phyloP scores from a whole-genome alignment of 2,888 invertebrate genomes.

The Zygaena filipendulae region DNA sequence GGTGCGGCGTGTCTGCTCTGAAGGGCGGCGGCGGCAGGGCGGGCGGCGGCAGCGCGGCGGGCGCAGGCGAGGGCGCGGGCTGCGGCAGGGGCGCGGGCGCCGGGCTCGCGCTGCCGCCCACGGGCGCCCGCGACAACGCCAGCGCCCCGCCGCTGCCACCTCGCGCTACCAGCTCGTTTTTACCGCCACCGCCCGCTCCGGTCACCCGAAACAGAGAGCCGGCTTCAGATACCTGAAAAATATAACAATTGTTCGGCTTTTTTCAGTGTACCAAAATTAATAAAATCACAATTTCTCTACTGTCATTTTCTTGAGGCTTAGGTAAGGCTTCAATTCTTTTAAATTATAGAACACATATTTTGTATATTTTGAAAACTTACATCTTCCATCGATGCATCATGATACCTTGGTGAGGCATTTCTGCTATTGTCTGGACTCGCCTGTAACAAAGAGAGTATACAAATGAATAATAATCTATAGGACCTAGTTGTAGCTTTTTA shows the following conservation, averaged over 20 bases:
- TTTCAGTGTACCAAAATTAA: too few species aligned
- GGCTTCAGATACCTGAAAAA: conserved; percentile 51
- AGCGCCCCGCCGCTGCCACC: conserved; percentile 73
- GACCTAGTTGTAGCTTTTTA: too few species aligned
- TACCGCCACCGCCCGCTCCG: conserved; percentile 77
- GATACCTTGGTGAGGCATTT: conserved; percentile 59
- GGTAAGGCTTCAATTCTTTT: too few species aligned
- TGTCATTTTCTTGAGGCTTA: too few species aligned
- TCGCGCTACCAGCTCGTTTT: conserved; percentile 70
- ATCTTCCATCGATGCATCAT: conserved; percentile 62
- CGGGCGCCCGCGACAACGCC: conserved; percentile 70
- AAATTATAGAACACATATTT: too few species aligned
- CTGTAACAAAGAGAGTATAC: conserved; percentile 45
- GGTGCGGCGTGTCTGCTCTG: conserved; percentile 58
- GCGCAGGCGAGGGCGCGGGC: conserved; percentile 77
- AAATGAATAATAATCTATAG: background rate
- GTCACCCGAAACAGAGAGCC: conserved; percentile 57
- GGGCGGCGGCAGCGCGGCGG: conserved; percentile 74
- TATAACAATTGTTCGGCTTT: too few species aligned
- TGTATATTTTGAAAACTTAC: too few species aligned
- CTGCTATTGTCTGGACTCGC: conserved; percentile 64
- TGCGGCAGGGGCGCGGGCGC: conserved; percentile 75
- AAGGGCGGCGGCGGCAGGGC: conserved; percentile 73
- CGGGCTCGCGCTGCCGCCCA: conserved; percentile 71
- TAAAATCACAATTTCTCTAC: conserved; percentile 4